Evolutionary conservation across 1,140 invertebrate species (phyloP).

Genomic region (Eupristina koningsbergeri): DNA sequence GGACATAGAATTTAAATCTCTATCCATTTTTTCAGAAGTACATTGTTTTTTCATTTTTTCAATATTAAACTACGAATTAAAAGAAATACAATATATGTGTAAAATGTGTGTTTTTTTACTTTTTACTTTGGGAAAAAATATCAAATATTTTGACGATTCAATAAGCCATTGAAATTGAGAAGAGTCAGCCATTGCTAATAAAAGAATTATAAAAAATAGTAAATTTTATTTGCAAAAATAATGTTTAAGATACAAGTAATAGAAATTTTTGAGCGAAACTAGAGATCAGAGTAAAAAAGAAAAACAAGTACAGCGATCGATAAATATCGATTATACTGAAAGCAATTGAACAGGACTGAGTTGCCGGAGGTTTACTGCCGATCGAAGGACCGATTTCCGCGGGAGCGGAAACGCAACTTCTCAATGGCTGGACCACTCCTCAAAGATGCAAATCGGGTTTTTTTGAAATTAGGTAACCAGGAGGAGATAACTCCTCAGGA

Average conservation of each 20-base stretch:
- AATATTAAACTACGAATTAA: too few species aligned
- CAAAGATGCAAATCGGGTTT: constrained; percentile 16
- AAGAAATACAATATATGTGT: too few species aligned
- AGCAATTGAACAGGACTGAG: not conserved
- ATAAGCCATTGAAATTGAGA: not conserved
- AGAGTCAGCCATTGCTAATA: not conserved
- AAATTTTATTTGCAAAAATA: not conserved
- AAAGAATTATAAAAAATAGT: not conserved
- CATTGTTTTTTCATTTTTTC: too few species aligned
- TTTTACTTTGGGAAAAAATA: not conserved
- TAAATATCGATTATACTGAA: constrained; percentile 14
- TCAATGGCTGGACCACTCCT: not conserved
- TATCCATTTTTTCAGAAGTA: too few species aligned
- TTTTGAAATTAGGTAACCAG: constrained; percentile 17
- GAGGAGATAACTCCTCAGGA: not conserved
- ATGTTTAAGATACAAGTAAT: not conserved
- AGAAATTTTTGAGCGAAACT: constrained; percentile 3
- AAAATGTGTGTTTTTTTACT: too few species aligned
- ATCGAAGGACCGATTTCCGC: constrained; percentile 15
- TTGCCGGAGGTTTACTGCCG: constrained; percentile 6
- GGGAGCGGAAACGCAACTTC: not conserved
- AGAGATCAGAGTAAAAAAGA: constrained; percentile 7
- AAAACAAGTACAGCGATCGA: not conserved
- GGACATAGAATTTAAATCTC: too few species aligned
- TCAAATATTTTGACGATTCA: not conserved